Conservation (phyloP, 1,140 invertebrate genomes). For the Bombus waltoni region DNA sequence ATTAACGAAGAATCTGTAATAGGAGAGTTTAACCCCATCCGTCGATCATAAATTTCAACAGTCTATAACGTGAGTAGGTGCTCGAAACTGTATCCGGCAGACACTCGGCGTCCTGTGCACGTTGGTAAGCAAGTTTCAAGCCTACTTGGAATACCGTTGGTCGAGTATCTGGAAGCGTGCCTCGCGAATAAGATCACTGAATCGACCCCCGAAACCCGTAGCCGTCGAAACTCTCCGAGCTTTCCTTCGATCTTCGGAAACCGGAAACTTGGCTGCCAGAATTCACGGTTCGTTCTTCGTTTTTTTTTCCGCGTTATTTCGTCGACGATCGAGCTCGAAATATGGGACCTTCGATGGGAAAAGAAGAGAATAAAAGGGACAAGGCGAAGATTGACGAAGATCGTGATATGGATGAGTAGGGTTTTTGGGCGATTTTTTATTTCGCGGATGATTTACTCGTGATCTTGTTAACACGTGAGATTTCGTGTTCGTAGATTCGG, state of each 20-base stretch:
- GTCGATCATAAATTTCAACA: constrained; percentile 63
- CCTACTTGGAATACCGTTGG: constrained; percentile 50
- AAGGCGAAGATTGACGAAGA: not conserved
- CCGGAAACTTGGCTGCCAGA: not conserved
- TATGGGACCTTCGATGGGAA: not conserved
- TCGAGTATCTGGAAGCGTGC: constrained; percentile 16
- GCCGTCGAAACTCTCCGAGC: not conserved
- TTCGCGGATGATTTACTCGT: no score
- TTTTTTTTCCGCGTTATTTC: not conserved
- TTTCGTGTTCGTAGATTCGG: no score
- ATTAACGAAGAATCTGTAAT: constrained; percentile 25
- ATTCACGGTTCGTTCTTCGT: not conserved
- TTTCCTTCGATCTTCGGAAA: not conserved
- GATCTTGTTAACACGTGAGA: no score
- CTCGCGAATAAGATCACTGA: constrained; percentile 37
- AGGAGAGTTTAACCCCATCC: constrained; percentile 22
- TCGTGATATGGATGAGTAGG: no score
- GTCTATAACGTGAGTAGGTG: constrained; percentile 40
- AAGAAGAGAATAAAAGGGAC: not conserved
- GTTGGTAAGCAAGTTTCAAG: constrained; percentile 61
- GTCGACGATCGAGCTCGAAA: not conserved
- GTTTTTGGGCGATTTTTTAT: no score
- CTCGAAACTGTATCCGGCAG: constrained; percentile 46
- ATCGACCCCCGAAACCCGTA: not conserved
- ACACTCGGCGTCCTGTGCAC: constrained; percentile 31